Conservation (phyloP, 2,797 vertebrate genomes). For the Capromys pilorides region DNA sequence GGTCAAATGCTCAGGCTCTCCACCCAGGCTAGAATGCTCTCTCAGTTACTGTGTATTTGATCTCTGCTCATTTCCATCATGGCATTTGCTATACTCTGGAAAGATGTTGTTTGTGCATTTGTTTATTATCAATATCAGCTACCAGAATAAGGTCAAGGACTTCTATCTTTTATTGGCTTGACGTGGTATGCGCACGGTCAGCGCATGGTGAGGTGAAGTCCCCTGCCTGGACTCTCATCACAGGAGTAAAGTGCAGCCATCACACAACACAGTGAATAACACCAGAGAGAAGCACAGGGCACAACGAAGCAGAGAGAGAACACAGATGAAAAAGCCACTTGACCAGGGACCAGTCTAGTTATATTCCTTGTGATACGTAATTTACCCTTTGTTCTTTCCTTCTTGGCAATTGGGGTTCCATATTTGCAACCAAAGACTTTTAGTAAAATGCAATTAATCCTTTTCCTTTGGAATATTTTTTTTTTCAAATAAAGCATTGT, state of each 20-base stretch:
- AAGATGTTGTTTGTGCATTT: neutral
- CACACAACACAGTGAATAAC: too few species aligned
- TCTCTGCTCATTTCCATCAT: neutral
- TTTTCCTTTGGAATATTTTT: slow-evolving; percentile 17
- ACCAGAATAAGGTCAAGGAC: neutral
- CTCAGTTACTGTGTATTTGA: neutral
- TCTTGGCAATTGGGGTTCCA: neutral
- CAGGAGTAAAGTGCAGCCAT: neutral
- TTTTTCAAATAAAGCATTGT: neutral
- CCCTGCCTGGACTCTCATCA: neutral
- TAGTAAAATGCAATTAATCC: neutral
- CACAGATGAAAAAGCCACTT: too few species aligned
- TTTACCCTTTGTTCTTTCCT: slow-evolving; percentile 9
- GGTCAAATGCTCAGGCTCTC: neutral
- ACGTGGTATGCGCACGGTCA: neutral
- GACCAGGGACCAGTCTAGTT: neutral
- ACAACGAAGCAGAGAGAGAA: too few species aligned
- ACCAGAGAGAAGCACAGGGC: neutral
- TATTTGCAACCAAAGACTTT: slow-evolving; percentile 6
- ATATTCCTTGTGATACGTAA: neutral
- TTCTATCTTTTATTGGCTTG: neutral
- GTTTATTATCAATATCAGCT: neutral
- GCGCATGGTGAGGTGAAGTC: neutral
- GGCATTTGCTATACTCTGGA: too few species aligned
- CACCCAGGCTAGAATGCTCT: neutral